Base-by-base conservation (phyloP, 35 echinoderm and acorn worm genomes). In the Diadema setosum region DNA sequence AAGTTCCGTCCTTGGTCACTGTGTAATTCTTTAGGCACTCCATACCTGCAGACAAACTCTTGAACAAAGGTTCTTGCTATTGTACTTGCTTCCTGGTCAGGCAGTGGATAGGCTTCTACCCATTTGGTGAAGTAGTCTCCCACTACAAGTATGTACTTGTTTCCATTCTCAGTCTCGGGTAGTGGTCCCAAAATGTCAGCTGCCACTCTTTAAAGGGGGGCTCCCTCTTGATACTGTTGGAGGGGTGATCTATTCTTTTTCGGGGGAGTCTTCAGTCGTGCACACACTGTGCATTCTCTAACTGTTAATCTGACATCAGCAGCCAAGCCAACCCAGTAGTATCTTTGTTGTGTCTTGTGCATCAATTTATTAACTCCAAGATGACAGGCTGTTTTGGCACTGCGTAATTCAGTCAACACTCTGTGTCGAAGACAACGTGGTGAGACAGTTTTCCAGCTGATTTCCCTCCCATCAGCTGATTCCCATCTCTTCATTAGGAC, bases 1-100 rank as follows among this genome's bases (percentile, higher is more conserved):
- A 95, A 91, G 42, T 95, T 95, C 21, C 59, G 17, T 20, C 93
- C 88, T 48, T 90, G 88, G 39, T 91, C 87, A 55, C 57, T 86
- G n/a, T n/a, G n/a, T n/a, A n/a, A n/a, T n/a, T n/a, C n/a, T n/a
- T n/a, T n/a, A n/a, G 93, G 93, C 3, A 95, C 63, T 4, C 93
- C 89, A 46, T 84, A 95, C 42, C 84, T 49, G 45, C 89, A 42
- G 45, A 91, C 27, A 39, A 91, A 90, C 5, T 95, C 74, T 26
- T 91, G 84, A 30, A 95, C 84, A 9, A 88, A 25, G 1, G 42
- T 80, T 37, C 42, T 55, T 9, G 84, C 89, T 40, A 86, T 46
- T 11, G 93, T 95, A 7, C 8, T 21, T 12, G 92, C 58, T 36
- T 90, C 87, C 63, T 89, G 86, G 52, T 75, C 64, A 17, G 92